phyloP scores from a whole-genome alignment of 2,113 vertebrate genomes.

The Ginglymostoma cirratum region DNA sequence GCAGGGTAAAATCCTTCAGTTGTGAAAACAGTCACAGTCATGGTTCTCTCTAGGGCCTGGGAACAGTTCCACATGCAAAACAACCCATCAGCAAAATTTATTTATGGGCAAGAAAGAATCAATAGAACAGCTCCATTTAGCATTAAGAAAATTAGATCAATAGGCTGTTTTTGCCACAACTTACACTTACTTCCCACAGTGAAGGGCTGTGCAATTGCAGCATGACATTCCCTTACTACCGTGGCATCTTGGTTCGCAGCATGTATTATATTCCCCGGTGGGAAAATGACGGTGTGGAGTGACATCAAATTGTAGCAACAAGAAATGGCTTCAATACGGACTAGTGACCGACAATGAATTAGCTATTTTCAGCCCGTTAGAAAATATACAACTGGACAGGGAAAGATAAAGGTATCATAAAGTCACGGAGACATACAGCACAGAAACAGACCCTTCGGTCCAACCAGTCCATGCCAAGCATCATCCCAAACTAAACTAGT shows the following conservation, averaged over 20 bases:
- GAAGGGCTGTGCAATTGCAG: not conserved
- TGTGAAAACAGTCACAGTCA: not conserved
- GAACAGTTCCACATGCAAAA: conserved; percentile 5
- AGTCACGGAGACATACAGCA: too few species aligned
- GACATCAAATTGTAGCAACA: not conserved
- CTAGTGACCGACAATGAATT: not conserved
- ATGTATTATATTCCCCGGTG: not conserved
- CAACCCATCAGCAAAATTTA: conserved; percentile 20
- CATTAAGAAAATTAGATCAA: conserved; percentile 32
- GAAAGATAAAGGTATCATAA: not conserved
- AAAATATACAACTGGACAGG: not conserved
- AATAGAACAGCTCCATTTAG: conserved; percentile 10
- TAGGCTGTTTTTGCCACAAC: not conserved
- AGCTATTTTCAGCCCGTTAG: not conserved
- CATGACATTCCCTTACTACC: not conserved
- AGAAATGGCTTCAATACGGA: not conserved
- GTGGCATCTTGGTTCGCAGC: not conserved
- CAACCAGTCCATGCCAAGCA: too few species aligned
- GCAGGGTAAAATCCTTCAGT: conserved; percentile 20
- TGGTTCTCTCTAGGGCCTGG: not conserved
- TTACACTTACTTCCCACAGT: not conserved
- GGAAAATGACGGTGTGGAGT: not conserved
- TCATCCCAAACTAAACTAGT: too few species aligned
- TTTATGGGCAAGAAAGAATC: conserved; percentile 25
- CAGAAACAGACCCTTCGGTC: too few species aligned